Evolutionary conservation across 2,113 vertebrate species (phyloP).

Genomic region (Hipposideros armiger): DNA sequence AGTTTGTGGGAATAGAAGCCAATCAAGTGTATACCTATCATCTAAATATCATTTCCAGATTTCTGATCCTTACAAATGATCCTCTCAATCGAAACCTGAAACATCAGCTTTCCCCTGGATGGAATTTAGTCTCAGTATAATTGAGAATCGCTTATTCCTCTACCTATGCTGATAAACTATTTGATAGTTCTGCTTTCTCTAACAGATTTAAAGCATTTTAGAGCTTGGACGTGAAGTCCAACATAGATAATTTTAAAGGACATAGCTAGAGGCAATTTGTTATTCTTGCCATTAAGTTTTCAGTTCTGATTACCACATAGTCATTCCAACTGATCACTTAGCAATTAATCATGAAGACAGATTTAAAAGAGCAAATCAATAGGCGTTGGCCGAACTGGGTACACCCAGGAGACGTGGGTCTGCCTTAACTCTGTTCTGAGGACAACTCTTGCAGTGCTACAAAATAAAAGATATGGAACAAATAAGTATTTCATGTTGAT

Average conservation of each 20-base stretch:
- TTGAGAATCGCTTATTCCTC: neutral
- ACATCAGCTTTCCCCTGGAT: neutral
- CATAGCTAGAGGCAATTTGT: neutral
- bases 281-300: constrained; percentile 19
- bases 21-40: neutral
- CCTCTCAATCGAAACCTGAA: constrained; percentile 25
- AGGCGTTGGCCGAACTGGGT: neutral
- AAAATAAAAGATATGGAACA: neutral
- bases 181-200: neutral
- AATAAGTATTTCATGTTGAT: neutral
- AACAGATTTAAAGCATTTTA: neutral
- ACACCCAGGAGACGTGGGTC: neutral
- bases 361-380: constrained; percentile 27
- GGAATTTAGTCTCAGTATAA: neutral
- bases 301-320: neutral
- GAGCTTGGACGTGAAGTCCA: neutral
- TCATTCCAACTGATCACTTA: neutral
- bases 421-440: neutral
- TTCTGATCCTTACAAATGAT: constrained; percentile 39
- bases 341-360: neutral
- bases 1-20: neutral
- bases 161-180: constrained; percentile 6
- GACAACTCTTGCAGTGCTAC: neutral
- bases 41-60: constrained; percentile 7
- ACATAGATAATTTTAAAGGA: neutral